Conservation (phyloP, 2,113 vertebrate species). For the Tachysurus fulvidraco region DNA sequence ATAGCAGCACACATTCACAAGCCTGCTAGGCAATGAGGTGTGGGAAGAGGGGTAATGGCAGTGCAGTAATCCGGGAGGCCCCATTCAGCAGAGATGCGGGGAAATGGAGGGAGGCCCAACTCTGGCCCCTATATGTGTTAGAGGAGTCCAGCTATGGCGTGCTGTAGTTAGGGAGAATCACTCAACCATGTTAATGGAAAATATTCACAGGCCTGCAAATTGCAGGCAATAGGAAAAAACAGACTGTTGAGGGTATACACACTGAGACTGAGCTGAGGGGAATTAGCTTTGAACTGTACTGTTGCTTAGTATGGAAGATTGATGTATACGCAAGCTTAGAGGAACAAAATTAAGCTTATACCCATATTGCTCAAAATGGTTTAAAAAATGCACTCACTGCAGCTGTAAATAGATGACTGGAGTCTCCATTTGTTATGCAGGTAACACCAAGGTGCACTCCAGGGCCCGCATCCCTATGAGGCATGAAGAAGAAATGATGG, state of each 20-base stretch:
- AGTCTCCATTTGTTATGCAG: background rate
- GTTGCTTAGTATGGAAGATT: background rate
- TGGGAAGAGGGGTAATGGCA: slow-evolving; percentile 8
- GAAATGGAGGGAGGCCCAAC: background rate
- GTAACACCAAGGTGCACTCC: background rate
- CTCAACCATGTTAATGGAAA: background rate
- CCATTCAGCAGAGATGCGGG: background rate
- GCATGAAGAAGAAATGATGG: background rate
- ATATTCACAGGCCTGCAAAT: background rate
- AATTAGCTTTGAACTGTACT: background rate
- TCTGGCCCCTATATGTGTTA: background rate
- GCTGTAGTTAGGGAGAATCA: background rate
- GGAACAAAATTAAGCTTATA: background rate
- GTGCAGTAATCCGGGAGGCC: slow-evolving; percentile 13
- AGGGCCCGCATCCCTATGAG: background rate
- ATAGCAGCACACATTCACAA: background rate
- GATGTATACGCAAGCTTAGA: background rate
- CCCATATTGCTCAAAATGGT: background rate
- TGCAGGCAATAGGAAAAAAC: background rate
- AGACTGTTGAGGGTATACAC: background rate
- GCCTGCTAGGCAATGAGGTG: background rate
- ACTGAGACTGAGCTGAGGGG: background rate
- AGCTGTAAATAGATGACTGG: background rate
- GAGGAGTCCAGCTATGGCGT: background rate
- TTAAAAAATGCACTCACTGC: background rate